Base-by-base conservation (phyloP, 2,888 invertebrate species). In the Schrankia costaestrigalis region DNA sequence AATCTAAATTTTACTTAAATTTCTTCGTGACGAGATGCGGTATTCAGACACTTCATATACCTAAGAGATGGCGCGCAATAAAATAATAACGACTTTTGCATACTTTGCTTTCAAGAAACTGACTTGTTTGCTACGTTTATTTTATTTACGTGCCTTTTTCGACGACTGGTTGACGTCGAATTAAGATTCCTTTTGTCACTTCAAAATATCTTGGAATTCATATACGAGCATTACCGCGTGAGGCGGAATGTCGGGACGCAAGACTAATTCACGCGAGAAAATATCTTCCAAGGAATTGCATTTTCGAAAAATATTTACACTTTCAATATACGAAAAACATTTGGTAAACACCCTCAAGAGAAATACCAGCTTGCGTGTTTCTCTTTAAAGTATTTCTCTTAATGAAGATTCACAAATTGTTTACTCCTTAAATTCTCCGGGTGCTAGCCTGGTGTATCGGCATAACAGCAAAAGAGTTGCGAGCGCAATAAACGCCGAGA, bases 181-280 rank as follows among this genome's bases (percentile, higher is more conserved):
- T 77, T 73, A 68, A 71, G 63, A 72, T 65, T 52, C 62, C 61
- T 63, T 55, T 62, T 63, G 63, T 63, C 58, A 57, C 46, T 53
- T 37, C 24, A 57, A 39, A 57, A 57, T 66, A 63, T 68, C 43
- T 52, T 46, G 62, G 60, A 64, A 71, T 71, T 63, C 57, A 52
- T 56, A 56, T 55, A 56, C 49, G 49, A 52, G 56, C 58, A 56
- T 63, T 51, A 58, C 51, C 58, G 58, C 59, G 64, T 62, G 50
- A 63, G 61, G 60, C 63, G 75, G 77, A 78, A 86, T 84, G 61
- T 67, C 39, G 62, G 62, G 68, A 73, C 69, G 71, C 56, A 70
- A 61, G 54, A 64, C 60, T 76, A 78, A 83, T 81, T 78, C 78
- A 78, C 68, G 78, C 81, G 78, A 68, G 71, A 70, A 76, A 81